Percentiles rank a stretch among this genome's conserved stretches.
These are phyloP conservation scores for Motacilla alba DNA, from an alignment of 2,113 vertebrate genomes.

Conservation along the genomic window DNA sequence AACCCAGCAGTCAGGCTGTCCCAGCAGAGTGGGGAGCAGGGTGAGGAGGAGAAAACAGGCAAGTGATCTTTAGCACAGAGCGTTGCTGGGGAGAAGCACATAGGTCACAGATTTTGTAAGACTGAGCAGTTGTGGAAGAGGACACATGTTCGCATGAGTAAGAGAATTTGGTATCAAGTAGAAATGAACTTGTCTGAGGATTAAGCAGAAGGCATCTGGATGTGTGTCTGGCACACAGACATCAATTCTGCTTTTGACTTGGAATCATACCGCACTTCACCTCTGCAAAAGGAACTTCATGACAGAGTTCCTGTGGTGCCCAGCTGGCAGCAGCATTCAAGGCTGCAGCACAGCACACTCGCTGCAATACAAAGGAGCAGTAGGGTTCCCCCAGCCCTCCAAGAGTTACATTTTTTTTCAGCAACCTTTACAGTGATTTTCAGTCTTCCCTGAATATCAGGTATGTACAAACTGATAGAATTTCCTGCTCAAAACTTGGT, in stretches of 20 bases:
- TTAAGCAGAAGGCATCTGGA: background rate
- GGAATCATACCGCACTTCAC: background rate
- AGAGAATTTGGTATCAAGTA: background rate
- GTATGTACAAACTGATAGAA: background rate
- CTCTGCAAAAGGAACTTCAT: background rate
- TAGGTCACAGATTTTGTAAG: slow-evolving; percentile 8
- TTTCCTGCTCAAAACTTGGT: background rate
- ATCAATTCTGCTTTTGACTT: background rate
- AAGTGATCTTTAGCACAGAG: background rate
- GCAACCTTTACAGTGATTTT: background rate
- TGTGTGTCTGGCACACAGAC: background rate
- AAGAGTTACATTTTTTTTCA: background rate
- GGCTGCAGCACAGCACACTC: background rate
- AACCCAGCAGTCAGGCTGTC: background rate
- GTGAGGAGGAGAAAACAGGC: background rate
- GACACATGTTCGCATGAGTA: background rate
- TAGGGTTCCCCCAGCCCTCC: background rate
- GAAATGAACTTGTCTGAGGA: background rate
- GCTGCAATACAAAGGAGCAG: background rate
- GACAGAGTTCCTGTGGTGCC: background rate
- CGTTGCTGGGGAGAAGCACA: background rate
- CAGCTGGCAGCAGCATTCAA: accelerated
- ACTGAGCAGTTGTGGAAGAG: background rate
- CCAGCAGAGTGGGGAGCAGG: background rate
- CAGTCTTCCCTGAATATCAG: background rate